A percentile compares a stretch with the other conserved stretches of the same genome.
phyloP scores from a whole-genome alignment of 2,888 invertebrate genomes.

The Yponomeuta cagnagella region DNA sequence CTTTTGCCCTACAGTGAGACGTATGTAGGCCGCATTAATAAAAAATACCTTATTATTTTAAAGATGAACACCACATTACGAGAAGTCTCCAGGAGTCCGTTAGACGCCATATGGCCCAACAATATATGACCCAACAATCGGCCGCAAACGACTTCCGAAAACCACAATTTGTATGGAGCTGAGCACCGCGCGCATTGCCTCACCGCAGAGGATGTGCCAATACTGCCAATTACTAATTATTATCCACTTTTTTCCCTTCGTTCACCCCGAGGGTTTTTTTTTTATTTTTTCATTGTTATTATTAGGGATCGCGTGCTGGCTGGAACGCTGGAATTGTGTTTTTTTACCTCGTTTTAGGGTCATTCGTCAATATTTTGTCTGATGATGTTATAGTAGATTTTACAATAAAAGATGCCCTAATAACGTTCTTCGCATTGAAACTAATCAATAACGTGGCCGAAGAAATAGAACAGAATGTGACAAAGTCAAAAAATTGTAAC shows the following conservation, averaged over 20 bases:
- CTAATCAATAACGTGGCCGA: neutral
- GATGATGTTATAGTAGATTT: neutral
- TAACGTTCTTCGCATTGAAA: neutral
- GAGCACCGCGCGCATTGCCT: constrained; percentile 6
- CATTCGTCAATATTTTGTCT: neutral
- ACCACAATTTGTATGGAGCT: constrained; percentile 15
- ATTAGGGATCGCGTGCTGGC: constrained; percentile 8
- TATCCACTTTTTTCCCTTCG: neutral
- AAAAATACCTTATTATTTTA: too few relatives aligned
- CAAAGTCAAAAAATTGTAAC: too few relatives aligned
- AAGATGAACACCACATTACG: neutral
- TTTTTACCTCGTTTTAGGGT: neutral
- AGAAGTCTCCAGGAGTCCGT: neutral
- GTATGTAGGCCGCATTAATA: too few relatives aligned
- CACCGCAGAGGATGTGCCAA: constrained; percentile 17
- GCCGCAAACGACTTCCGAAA: constrained; percentile 7
- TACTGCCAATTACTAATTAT: constrained; percentile 17
- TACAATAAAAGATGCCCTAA: neutral
- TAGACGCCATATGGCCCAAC: constrained; percentile 13
- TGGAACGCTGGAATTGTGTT: neutral
- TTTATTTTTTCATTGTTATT: constrained; percentile 6
- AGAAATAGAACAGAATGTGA: too few relatives aligned
- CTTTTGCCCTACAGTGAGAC: too few relatives aligned
- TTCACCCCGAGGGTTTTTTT: neutral
- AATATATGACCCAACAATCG: constrained; percentile 6